phyloP scores from a whole-genome alignment of 1,140 invertebrate genomes.

The Cydia amplana region DNA sequence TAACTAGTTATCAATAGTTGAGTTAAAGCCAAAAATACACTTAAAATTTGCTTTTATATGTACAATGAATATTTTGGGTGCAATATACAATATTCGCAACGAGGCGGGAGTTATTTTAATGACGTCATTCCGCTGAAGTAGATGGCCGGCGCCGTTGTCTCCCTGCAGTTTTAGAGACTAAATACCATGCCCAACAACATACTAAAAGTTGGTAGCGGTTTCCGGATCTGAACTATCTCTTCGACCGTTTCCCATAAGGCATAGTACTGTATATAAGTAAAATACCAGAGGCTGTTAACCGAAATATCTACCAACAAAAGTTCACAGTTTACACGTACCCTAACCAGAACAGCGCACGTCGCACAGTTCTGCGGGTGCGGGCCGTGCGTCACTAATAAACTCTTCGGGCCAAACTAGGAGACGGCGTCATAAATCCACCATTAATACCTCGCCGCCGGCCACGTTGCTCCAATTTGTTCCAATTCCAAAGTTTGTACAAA shows the following conservation, averaged over 20 bases:
- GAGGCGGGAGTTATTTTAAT: too few species aligned
- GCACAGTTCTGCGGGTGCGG: not conserved
- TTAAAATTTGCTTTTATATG: not conserved
- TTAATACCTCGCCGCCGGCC: constrained; percentile 69
- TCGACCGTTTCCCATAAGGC: too few species aligned
- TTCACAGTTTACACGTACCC: not conserved
- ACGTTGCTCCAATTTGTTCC: constrained; percentile 72
- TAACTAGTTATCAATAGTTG: not conserved
- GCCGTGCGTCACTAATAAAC: constrained; percentile 28
- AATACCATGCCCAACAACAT: too few species aligned
- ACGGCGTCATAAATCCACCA: constrained; percentile 63
- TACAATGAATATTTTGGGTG: too few species aligned
- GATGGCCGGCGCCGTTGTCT: too few species aligned
- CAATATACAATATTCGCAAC: too few species aligned
- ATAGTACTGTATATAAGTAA: too few species aligned
- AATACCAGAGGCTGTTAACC: not conserved
- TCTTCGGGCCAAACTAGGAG: constrained; percentile 21
- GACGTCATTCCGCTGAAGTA: too few species aligned
- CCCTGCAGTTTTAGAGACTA: too few species aligned
- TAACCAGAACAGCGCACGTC: constrained; percentile 23
- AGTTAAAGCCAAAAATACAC: not conserved
- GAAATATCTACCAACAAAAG: not conserved
- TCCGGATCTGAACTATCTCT: too few species aligned
- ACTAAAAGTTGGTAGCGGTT: too few species aligned
- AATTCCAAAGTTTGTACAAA: constrained; percentile 71